Conservation (phyloP, 1,140 invertebrate species). For the Magallana angulata region DNA sequence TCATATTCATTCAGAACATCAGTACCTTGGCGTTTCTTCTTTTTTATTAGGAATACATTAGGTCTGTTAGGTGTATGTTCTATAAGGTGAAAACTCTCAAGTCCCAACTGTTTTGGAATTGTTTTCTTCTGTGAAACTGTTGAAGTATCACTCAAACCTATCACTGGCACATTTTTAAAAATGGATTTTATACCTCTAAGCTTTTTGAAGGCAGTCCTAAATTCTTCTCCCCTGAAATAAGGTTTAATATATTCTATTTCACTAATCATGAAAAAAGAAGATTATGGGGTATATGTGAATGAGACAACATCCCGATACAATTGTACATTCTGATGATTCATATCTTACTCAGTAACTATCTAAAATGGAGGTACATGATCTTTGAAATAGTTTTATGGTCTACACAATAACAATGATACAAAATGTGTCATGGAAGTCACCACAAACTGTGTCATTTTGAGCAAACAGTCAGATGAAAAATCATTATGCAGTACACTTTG, state of each 20-base stretch:
- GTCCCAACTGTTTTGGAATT: constrained; percentile 10
- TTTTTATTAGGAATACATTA: constrained; percentile 6
- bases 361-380: not conserved
- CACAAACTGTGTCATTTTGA: not conserved
- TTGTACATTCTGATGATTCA: not conserved
- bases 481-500: not conserved
- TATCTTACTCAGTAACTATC: not conserved
- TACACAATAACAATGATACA: not conserved
- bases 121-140: constrained; percentile 26
- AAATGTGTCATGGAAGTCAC: constrained; percentile 9
- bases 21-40: not conserved
- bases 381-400: not conserved
- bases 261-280: not conserved
- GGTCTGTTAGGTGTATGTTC: constrained; percentile 21
- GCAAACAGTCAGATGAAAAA: not conserved
- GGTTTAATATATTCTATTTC: not conserved
- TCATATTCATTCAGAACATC: constrained; percentile 39
- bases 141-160: constrained; percentile 40
- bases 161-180: constrained; percentile 32
- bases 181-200: constrained; percentile 26
- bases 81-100: constrained; percentile 12
- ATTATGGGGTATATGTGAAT: not conserved
- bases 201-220: constrained; percentile 15
- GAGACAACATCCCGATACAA: not conserved
- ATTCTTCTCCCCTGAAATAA: not conserved